These are phyloP conservation scores for Hemibagrus wyckioides DNA, from an alignment of 2,113 vertebrate genomes.

Conservation along the genomic window DNA sequence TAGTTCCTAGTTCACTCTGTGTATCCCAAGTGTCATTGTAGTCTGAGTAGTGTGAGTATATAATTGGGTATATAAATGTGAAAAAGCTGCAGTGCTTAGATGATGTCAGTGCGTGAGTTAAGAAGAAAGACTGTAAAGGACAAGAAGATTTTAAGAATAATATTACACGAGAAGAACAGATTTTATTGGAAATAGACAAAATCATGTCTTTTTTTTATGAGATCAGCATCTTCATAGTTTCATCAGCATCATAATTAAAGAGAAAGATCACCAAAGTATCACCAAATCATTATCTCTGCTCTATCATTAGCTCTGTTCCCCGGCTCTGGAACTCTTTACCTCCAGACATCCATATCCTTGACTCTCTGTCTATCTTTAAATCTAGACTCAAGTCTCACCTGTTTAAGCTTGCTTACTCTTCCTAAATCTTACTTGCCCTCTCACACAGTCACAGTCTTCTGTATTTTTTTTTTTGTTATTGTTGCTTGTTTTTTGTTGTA, in stretches of 20 bases:
- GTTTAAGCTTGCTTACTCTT: too few relatives aligned
- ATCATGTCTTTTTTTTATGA: background rate
- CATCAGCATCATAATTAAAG: background rate
- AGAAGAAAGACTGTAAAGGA: background rate
- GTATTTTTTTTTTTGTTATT: too few relatives aligned
- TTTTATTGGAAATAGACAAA: background rate
- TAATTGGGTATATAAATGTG: background rate
- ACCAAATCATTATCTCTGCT: background rate
- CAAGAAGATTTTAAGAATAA: background rate
- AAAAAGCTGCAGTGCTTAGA: background rate
- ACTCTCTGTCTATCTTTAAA: too few relatives aligned
- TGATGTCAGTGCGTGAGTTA: background rate
- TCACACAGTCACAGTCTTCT: too few relatives aligned
- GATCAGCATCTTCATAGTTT: background rate
- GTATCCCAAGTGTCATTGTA: background rate
- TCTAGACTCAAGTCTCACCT: too few relatives aligned
- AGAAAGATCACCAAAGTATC: background rate
- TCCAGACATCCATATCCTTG: too few relatives aligned
- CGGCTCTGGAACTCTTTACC: too few relatives aligned
- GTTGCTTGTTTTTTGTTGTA: too few relatives aligned
- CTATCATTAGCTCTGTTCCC: too few relatives aligned
- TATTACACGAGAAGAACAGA: constrained; percentile 5
- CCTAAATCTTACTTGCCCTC: too few relatives aligned
- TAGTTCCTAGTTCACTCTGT: background rate
- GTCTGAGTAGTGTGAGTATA: background rate